Conservation (phyloP, 2,888 invertebrate species). For the Thereva nobilitata region DNA sequence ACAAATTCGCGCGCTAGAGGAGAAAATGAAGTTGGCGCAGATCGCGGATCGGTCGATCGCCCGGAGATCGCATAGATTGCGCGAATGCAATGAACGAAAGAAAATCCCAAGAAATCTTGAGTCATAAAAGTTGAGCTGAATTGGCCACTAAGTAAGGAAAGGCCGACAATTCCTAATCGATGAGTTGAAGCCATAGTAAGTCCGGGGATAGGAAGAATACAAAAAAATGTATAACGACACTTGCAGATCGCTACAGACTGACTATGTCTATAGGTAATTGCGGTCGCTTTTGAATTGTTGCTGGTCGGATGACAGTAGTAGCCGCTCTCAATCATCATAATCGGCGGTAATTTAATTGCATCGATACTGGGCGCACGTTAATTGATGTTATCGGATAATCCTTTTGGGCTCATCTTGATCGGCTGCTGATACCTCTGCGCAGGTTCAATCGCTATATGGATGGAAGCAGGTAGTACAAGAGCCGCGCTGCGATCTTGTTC, state of each 20-base stretch:
- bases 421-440: not conserved
- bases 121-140: constrained; percentile 25
- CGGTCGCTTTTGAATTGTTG: constrained; percentile 11
- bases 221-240: not conserved
- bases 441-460: not conserved
- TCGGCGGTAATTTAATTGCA: constrained; percentile 33
- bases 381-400: constrained; percentile 25
- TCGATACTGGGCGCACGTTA: constrained; percentile 27
- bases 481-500: not conserved
- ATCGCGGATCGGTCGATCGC: not conserved
- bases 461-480: not conserved
- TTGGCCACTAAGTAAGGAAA: constrained; percentile 9
- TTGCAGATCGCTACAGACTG: not conserved
- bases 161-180: constrained; percentile 13
- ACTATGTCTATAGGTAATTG: not conserved
- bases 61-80: constrained; percentile 5
- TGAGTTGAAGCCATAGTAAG: constrained; percentile 8
- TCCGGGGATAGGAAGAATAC: not conserved
- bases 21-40: not conserved
- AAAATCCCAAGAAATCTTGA: constrained; percentile 16
- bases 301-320: constrained; percentile 24
- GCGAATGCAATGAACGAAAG: not conserved
- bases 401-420: constrained; percentile 11
- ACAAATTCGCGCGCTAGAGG: not conserved
- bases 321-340: constrained; percentile 29